Conservation (phyloP, 2,888 invertebrate species). For the Lithophane ornitopus region DNA sequence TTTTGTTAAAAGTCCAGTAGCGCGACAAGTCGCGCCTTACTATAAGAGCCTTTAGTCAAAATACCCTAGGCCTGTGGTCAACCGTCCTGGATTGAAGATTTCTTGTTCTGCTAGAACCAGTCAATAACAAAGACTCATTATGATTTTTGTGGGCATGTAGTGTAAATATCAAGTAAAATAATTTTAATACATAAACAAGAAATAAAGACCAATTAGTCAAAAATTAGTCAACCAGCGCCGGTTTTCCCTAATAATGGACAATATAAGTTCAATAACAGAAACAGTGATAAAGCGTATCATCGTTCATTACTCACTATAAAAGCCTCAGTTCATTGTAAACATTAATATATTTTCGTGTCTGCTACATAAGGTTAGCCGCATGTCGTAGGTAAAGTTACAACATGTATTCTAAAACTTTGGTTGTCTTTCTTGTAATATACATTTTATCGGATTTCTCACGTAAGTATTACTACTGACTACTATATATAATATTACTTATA, state of each 20-base stretch:
- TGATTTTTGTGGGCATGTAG: no score
- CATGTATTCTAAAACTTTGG: no score
- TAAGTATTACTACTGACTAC: no score
- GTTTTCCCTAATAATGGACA: no score
- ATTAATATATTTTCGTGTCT: background rate
- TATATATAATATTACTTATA: no score
- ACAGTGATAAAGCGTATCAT: background rate
- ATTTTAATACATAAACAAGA: background rate
- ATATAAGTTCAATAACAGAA: no score
- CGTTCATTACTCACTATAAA: background rate
- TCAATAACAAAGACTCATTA: background rate
- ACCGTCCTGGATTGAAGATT: background rate
- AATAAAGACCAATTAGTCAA: no score
- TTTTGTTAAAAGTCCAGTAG: no score
- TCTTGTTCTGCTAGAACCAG: background rate
- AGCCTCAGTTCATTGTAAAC: background rate
- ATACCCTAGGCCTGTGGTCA: background rate
- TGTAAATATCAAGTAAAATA: background rate
- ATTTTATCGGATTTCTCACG: no score
- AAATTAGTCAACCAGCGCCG: background rate
- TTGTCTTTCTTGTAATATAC: no score
- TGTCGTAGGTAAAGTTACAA: background rate
- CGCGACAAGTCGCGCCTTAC: no score
- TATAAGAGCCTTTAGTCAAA: no score
- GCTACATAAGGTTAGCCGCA: background rate